These are phyloP conservation scores for Drosophila subsilvestris DNA, from an alignment of 2,888 invertebrate genomes.

Conservation along the genomic window DNA sequence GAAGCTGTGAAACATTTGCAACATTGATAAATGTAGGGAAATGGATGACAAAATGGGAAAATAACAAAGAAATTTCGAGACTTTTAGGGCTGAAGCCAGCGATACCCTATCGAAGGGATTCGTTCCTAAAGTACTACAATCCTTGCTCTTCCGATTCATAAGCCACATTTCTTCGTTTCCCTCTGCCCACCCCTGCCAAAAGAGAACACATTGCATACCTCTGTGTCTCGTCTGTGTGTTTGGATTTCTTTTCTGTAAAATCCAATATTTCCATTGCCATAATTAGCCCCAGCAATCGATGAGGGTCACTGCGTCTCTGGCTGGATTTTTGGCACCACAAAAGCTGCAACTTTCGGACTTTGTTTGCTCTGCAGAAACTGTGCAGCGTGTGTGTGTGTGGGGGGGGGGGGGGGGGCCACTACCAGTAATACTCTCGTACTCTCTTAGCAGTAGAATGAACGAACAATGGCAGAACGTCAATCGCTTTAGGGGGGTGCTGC, in stretches of 20 bases:
- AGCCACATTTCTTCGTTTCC: no score
- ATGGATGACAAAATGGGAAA: background rate
- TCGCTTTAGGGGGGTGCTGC: constrained; percentile 39
- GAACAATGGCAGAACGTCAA: constrained; percentile 65
- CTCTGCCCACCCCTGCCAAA: no score
- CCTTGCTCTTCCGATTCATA: background rate
- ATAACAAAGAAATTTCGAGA: no score
- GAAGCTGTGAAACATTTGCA: background rate
- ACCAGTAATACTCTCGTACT: constrained; percentile 41
- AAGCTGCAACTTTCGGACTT: constrained; percentile 8
- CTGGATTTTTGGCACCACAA: constrained; percentile 32
- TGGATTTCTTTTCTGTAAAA: constrained; percentile 13
- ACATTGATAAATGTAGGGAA: background rate
- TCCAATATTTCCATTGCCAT: constrained; percentile 18
- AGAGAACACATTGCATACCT: no score
- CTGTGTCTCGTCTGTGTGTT: background rate
- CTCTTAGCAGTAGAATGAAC: constrained; percentile 45
- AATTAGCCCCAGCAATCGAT: constrained; percentile 23
- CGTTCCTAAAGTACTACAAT: background rate
- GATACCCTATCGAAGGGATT: background rate
- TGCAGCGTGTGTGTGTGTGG: constrained; percentile 17
- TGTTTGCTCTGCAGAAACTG: constrained; percentile 27
- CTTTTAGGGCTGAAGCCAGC: no score
- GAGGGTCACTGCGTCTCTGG: background rate
- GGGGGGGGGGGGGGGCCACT: constrained; percentile 10